Evolutionary conservation across 2,888 invertebrate genomes (phyloP).

Genomic region (Patella depressa): DNA sequence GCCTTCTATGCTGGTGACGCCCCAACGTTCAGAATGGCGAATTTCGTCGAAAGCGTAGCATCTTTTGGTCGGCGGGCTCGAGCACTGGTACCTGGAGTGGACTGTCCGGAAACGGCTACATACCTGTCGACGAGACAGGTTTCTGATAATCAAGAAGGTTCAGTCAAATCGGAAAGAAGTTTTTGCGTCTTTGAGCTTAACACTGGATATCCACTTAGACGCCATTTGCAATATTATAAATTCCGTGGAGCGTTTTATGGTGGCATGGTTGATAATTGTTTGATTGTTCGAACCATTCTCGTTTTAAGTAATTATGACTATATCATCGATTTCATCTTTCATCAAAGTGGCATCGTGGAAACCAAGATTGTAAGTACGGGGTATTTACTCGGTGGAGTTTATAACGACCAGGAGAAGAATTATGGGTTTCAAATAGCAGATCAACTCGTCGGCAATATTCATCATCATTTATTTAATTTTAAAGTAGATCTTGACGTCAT

Average conservation of each 20-base stretch:
- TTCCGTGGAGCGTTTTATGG: slow-evolving; percentile 21
- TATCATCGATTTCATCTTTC: slow-evolving; percentile 35
- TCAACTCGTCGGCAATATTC: slow-evolving; percentile 28
- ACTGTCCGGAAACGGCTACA: slow-evolving; percentile 37
- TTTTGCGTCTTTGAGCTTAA: slow-evolving; percentile 40
- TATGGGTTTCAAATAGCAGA: slow-evolving; percentile 32
- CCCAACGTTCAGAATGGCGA: slow-evolving; percentile 18
- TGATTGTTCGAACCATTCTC: slow-evolving; percentile 29
- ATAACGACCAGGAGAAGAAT: slow-evolving; percentile 19
- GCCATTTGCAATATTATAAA: slow-evolving; percentile 10
- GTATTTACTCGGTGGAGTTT: slow-evolving; percentile 29
- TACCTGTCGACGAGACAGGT: slow-evolving; percentile 28
- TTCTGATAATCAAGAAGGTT: background rate
- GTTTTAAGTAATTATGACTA: slow-evolving; percentile 39
- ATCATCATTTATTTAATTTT: slow-evolving; percentile 38
- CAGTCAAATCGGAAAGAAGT: background rate
- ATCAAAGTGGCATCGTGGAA: slow-evolving; percentile 36
- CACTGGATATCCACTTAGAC: slow-evolving; percentile 32
- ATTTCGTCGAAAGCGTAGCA: slow-evolving; percentile 28
- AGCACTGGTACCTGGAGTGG: slow-evolving; percentile 30
- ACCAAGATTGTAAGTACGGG: slow-evolving; percentile 34
- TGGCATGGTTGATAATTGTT: slow-evolving; percentile 27
- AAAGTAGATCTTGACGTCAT: slow-evolving; percentile 51
- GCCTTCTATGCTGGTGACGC: slow-evolving; percentile 37
- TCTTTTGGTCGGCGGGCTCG: slow-evolving; percentile 27